Base-by-base conservation (phyloP, 1,140 invertebrate genomes). In the Sinella curviseta region DNA sequence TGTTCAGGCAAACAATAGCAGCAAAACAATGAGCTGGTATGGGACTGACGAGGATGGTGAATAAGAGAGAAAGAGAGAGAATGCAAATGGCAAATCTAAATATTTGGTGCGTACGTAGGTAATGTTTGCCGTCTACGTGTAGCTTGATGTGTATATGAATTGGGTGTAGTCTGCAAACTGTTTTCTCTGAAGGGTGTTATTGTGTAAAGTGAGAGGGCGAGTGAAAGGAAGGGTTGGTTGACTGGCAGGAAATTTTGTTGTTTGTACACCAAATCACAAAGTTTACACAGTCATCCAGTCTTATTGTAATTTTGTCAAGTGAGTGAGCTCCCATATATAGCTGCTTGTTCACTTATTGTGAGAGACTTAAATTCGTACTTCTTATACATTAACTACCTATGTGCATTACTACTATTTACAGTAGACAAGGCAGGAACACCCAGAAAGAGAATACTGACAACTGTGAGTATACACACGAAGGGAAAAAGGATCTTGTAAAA, bases 231-330 rank as follows among this genome's bases (percentile, higher is more conserved):
- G n/a, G n/a, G n/a, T n/a, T n/a, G n/a, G n/a, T n/a, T n/a, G n/a
- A n/a, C n/a, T n/a, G n/a, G n/a, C n/a, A n/a, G n/a, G n/a, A n/a
- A n/a, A n/a, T n/a, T n/a, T n/a, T n/a, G n/a, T n/a, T 48, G 39
- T 48, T 8, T 12, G 39, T 20, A 48, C 39, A 20, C 20, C 39
- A 12, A 26, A 16, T 60, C 57, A 48, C 4, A n/a, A 33, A 31
- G 65, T 70, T 70, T 70, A 33, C 65, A 70, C 65, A 31, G 65
- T 33, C 30, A 30, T 70, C 24, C 65, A 70, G 31, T 31, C 65
- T 33, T 30, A 30, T 70, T 70, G 65, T 70, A 30, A 70, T 70
- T 70, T 30, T 70, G n/a, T 33, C 3, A 70, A 33, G 65, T 70
- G 65, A 33, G 24, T 60, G n/a, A n/a, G n/a, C n/a, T n/a, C n/a